Evolutionary conservation across 2,797 vertebrate species (phyloP), one percentile per base, ranked within the genome.

Genomic region (Leptoclinus maculatus): DNA sequence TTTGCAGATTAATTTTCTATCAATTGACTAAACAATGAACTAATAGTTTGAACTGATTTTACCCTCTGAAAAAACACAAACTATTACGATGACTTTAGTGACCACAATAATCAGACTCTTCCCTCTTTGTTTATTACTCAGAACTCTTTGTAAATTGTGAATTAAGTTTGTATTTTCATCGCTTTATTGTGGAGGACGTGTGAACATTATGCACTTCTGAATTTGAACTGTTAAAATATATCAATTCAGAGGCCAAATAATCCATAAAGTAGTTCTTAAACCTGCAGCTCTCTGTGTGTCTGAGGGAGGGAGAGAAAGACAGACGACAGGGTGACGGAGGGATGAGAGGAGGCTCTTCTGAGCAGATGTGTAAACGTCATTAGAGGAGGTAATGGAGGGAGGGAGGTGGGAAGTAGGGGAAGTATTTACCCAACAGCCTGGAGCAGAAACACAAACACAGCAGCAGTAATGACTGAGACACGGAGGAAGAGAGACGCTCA

Each of bases 291-390:
- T 65, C 57, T 27, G 54, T 56, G 65, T 41, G 23, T 66, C 17
- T 71, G 57, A 80, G 64, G 8, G 49, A 25, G 21, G n/a, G 39
- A 74, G 66, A 66, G 41, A 53, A 56, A 68, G 54, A 75, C 8
- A 27, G 58, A 74, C 73, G 56, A 7, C 12, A 7, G 64, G 63
- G 66, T 76, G 83, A 87, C 49, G 39, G 75, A 81, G 71, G 77
- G 88, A 90, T 78, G 87, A 89, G 87, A 51, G 79, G 84, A 87
- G 74, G 87, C 68, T 87, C 79, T 83, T 85, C 87, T 94, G 93
- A 95, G 94, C 82, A 94, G 89, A 95, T 92, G 85, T 90, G 93
- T 90, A 95, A 95, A 95, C 91, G 88, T 95, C 92, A 94, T 95
- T 95, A 94, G 88, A 80, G 87, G 79, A 89, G 91, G 89, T 93